phyloP scores from a whole-genome alignment of 2,797 vertebrate genomes.

The Premnoplex brunnescens region DNA sequence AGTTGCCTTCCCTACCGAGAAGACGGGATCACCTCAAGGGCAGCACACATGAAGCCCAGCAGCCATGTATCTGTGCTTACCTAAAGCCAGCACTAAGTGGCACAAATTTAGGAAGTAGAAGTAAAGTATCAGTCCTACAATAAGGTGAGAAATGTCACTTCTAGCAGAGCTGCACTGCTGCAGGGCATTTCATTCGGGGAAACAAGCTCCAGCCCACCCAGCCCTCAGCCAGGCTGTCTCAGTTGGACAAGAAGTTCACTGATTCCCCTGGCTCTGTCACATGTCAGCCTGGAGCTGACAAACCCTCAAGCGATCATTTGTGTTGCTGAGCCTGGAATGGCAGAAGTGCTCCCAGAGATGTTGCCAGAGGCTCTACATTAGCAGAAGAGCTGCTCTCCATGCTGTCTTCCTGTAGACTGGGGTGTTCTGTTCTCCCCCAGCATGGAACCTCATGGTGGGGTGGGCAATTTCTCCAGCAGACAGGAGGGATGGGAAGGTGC shows the following conservation, averaged over 20 bases:
- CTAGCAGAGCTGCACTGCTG: background rate
- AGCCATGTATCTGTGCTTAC: background rate
- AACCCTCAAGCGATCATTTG: background rate
- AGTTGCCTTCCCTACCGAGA: background rate
- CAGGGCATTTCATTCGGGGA: background rate
- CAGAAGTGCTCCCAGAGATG: background rate
- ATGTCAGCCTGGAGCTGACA: background rate
- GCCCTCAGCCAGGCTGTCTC: background rate
- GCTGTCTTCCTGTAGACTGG: background rate
- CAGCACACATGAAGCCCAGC: background rate
- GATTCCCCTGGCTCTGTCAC: background rate
- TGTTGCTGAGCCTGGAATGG: background rate
- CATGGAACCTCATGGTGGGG: fast-evolving
- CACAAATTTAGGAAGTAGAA: background rate
- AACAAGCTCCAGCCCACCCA: background rate
- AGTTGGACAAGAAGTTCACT: background rate
- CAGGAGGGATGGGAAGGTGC: background rate
- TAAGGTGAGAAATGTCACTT: background rate
- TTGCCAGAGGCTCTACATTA: background rate
- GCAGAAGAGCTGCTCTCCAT: background rate
- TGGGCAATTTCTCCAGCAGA: background rate
- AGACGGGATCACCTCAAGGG: background rate
- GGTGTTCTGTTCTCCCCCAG: background rate
- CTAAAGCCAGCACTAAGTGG: background rate
- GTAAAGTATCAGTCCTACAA: background rate